phyloP scores from a whole-genome alignment of 1,140 invertebrate species.

The Alviniconcha marisindica region DNA sequence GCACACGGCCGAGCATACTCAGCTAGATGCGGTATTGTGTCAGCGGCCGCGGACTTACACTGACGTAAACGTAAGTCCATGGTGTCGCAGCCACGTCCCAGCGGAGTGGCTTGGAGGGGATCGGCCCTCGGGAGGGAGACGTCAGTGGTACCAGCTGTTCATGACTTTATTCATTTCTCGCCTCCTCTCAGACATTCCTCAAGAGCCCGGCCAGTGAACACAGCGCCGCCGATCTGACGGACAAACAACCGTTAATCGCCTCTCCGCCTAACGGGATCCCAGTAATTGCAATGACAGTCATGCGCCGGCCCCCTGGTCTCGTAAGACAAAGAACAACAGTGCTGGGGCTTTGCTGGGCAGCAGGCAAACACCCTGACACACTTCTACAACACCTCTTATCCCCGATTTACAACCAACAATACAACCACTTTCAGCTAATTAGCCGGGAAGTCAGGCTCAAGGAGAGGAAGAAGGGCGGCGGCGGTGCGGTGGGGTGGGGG shows the following conservation, averaged over 20 bases:
- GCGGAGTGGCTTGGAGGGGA: too few species aligned
- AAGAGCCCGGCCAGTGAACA: background rate
- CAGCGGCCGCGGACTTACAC: too few species aligned
- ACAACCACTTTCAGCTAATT: background rate
- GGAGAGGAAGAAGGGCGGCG: too few species aligned
- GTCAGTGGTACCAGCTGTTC: too few species aligned
- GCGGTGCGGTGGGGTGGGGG: too few species aligned
- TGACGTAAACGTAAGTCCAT: too few species aligned
- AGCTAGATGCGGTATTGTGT: too few species aligned
- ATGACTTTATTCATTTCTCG: background rate
- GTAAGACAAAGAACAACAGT: constrained; percentile 1
- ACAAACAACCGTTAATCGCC: background rate
- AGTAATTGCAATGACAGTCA: background rate
- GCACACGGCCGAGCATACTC: too few species aligned
- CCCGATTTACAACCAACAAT: background rate
- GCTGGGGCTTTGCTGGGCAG: background rate
- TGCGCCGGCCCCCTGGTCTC: background rate
- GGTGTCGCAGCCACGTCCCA: too few species aligned
- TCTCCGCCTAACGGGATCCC: background rate
- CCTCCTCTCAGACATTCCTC: background rate
- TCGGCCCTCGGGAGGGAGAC: too few species aligned
- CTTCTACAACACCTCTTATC: background rate
- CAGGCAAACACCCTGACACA: background rate
- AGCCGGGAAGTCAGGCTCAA: too few species aligned
- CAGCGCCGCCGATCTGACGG: background rate